Percentiles rank a stretch among this genome's conserved stretches.
Conservation (phyloP, 2,888 invertebrate genomes). For the Trichopoda pennipes region DNA sequence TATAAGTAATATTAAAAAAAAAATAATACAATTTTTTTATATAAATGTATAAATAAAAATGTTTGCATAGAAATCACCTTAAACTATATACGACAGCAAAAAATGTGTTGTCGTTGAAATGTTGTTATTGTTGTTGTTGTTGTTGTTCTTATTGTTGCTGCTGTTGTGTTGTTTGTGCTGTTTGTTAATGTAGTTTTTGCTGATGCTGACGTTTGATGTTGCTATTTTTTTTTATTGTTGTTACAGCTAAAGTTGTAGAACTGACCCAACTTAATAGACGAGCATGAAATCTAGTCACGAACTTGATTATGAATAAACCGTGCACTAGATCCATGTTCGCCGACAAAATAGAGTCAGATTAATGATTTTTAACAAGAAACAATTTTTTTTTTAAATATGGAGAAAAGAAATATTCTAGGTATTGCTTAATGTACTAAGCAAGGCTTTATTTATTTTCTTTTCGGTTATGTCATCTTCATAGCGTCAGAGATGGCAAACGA, state of each 20-base stretch:
- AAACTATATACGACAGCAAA: constrained; percentile 36
- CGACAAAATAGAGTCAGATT: constrained; percentile 81
- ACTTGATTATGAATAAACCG: constrained; percentile 82
- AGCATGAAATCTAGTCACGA: constrained; percentile 82
- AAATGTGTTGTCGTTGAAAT: constrained; percentile 32
- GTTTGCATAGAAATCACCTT: constrained; percentile 40
- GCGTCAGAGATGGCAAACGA: too few relatives aligned
- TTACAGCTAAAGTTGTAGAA: constrained; percentile 72
- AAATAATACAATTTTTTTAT: neutral
- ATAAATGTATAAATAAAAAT: constrained; percentile 29
- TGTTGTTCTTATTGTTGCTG: constrained; percentile 4
- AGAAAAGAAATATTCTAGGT: constrained; percentile 8
- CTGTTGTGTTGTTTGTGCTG: constrained; percentile 1
- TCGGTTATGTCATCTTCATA: constrained; percentile 27
- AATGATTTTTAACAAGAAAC: constrained; percentile 57
- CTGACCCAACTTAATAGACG: constrained; percentile 82
- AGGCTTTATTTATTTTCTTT: constrained; percentile 33
- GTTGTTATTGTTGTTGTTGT: too few relatives aligned
- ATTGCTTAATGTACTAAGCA: neutral
- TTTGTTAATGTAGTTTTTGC: constrained; percentile 11
- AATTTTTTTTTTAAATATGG: constrained; percentile 1
- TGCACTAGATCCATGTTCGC: constrained; percentile 82
- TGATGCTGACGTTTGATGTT: constrained; percentile 13
- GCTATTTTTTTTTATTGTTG: constrained; percentile 6
- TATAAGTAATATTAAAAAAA: constrained; percentile 29